Conservation (phyloP, 2,797 vertebrate genomes). For the Apogon hyalosoma region DNA sequence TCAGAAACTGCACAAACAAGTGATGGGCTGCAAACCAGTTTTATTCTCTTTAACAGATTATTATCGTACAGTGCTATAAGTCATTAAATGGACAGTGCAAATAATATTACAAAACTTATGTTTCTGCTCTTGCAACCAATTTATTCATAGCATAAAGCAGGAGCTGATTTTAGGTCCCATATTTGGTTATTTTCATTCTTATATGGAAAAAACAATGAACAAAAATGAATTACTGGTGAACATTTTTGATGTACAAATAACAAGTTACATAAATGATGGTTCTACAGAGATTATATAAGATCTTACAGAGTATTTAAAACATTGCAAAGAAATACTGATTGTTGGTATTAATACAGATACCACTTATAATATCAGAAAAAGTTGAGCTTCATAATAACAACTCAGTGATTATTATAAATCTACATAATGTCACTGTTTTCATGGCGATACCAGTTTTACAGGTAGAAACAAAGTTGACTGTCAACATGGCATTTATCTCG, state of each 20-base stretch:
- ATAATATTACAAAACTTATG: background rate
- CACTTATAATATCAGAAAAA: too few species aligned
- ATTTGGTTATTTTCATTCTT: background rate
- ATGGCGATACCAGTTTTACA: too few species aligned
- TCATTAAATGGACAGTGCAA: background rate
- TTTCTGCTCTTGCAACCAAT: background rate
- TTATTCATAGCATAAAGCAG: slow-evolving; percentile 5
- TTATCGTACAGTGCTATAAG: background rate
- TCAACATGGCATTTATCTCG: too few species aligned
- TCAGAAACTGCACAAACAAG: background rate
- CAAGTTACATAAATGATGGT: background rate
- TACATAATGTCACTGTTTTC: too few species aligned
- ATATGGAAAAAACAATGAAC: background rate
- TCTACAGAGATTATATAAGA: background rate
- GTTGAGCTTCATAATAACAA: too few species aligned
- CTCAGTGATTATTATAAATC: too few species aligned
- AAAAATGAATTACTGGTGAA: background rate
- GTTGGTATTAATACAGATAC: too few species aligned
- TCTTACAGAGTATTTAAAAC: background rate
- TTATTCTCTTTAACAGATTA: background rate
- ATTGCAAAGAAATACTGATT: background rate
- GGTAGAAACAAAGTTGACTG: too few species aligned
- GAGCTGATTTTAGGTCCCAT: background rate
- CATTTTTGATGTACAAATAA: too few species aligned
- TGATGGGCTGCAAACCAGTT: background rate